Conservation (phyloP, 2,888 invertebrate genomes). For the Xestobium rufovillosum region DNA sequence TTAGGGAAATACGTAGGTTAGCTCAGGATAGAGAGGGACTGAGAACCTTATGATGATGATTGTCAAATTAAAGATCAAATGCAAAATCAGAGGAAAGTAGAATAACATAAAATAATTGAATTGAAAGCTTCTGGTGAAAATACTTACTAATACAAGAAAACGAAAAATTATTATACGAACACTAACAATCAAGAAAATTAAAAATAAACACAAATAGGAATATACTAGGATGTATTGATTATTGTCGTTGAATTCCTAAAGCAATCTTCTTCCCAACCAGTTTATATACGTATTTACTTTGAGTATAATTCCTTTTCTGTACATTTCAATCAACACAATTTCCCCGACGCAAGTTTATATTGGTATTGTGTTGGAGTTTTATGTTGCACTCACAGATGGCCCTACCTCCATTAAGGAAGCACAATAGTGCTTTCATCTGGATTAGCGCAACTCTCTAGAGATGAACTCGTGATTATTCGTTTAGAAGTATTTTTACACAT, state of each 20-base stretch:
- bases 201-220: too few relatives aligned
- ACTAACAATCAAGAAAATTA: too few relatives aligned
- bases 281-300: conserved; percentile 1
- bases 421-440: conserved; percentile 41
- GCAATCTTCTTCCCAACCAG: conserved; percentile 6
- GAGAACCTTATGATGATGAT: too few relatives aligned
- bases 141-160: too few relatives aligned
- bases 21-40: too few relatives aligned
- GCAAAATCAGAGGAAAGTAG: too few relatives aligned
- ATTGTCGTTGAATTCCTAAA: conserved; percentile 12
- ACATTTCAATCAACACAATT: conserved; percentile 41
- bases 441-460: conserved; percentile 39
- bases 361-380: conserved; percentile 29
- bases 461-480: conserved; percentile 32
- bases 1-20: too few relatives aligned
- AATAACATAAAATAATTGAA: too few relatives aligned
- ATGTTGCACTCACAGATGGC: conserved; percentile 34
- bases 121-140: too few relatives aligned
- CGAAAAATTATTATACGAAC: too few relatives aligned
- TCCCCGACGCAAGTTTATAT: conserved; percentile 33
- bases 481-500: conserved; percentile 29
- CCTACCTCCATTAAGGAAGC: conserved; percentile 36
- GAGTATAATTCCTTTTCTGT: conserved; percentile 20
- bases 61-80: too few relatives aligned
- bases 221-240: conserved; percentile 13